These are phyloP conservation scores for Caenorhabditis sp. DNA, from an alignment of 2,888 invertebrate species.

Conservation along the genomic window DNA sequence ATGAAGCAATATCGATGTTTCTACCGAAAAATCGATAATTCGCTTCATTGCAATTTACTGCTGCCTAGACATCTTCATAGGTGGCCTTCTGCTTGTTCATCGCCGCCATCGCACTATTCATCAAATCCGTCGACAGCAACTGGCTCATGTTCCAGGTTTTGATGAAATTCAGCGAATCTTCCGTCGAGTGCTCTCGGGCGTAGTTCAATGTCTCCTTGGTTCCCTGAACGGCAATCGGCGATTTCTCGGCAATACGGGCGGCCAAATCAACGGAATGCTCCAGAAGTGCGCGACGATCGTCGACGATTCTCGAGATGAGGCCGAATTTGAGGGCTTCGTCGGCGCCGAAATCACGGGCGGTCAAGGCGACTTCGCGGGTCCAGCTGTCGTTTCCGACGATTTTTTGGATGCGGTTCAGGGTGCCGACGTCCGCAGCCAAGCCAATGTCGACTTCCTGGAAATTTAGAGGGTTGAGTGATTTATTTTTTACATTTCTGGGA, in stretches of 20 bases:
- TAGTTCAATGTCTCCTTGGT: conserved; percentile 90
- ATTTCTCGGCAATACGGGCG: conserved; percentile 90
- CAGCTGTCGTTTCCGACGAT: conserved; percentile 92
- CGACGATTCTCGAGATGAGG: conserved; percentile 63
- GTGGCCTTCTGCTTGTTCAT: conserved; percentile 72
- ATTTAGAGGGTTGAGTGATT: not conserved
- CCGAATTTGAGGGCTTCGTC: conserved; percentile 74
- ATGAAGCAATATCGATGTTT: too few relatives aligned
- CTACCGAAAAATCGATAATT: not conserved
- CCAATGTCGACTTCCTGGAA: conserved; percentile 88
- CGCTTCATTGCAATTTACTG: not conserved
- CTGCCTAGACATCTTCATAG: conserved; percentile 69
- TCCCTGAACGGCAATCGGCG: conserved; percentile 95
- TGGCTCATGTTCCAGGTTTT: conserved; percentile 91
- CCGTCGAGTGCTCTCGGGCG: conserved; percentile 91
- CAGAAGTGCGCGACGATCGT: conserved; percentile 42
- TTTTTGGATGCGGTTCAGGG: conserved; percentile 94
- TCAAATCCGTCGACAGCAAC: conserved; percentile 92
- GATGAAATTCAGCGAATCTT: conserved; percentile 93
- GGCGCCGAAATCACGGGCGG: conserved; percentile 91
- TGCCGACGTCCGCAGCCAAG: conserved; percentile 96
- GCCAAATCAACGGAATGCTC: conserved; percentile 86
- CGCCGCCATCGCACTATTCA: conserved; percentile 89
- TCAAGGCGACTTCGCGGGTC: conserved; percentile 92
- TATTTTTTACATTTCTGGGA: conserved; percentile 12